phyloP scores from a whole-genome alignment of 2,888 invertebrate genomes.

The Ceraclea dissimilis region DNA sequence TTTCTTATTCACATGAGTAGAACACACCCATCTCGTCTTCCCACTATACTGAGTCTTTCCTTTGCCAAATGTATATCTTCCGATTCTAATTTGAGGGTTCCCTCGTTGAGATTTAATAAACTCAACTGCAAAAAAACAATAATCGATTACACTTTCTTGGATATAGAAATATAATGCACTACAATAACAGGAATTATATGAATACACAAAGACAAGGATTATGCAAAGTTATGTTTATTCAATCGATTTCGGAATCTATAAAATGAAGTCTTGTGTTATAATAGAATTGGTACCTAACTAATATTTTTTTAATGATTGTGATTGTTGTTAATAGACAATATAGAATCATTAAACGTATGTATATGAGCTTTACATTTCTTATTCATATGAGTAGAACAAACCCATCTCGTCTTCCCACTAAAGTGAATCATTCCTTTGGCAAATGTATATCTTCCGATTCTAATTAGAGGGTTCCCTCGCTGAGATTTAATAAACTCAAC shows the following conservation, averaged over 20 bases:
- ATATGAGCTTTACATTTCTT: not conserved
- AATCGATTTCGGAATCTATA: too few species aligned
- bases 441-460: not conserved
- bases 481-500: not conserved
- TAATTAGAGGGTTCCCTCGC: not conserved
- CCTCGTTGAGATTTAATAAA: not conserved
- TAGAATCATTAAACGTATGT: not conserved
- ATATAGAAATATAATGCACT: too few species aligned
- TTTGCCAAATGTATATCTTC: not conserved
- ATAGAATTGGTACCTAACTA: too few species aligned
- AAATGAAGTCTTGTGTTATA: too few species aligned
- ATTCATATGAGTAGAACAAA: slow-evolving; percentile 13
- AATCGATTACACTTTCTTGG: too few species aligned
- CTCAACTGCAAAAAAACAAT: not conserved
- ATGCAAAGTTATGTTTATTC: too few species aligned
- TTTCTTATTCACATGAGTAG: too few species aligned
- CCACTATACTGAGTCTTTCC: not conserved
- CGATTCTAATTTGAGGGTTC: not conserved
- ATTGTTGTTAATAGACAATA: not conserved
- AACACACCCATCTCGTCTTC: too few species aligned
- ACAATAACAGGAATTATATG: too few species aligned
- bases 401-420: slow-evolving; percentile 10
- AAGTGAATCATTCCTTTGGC: not conserved
- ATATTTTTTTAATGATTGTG: not conserved
- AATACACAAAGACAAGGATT: too few species aligned